Evolutionary conservation across 2,113 vertebrate species (phyloP).

Genomic region (Tiliqua scincoides): DNA sequence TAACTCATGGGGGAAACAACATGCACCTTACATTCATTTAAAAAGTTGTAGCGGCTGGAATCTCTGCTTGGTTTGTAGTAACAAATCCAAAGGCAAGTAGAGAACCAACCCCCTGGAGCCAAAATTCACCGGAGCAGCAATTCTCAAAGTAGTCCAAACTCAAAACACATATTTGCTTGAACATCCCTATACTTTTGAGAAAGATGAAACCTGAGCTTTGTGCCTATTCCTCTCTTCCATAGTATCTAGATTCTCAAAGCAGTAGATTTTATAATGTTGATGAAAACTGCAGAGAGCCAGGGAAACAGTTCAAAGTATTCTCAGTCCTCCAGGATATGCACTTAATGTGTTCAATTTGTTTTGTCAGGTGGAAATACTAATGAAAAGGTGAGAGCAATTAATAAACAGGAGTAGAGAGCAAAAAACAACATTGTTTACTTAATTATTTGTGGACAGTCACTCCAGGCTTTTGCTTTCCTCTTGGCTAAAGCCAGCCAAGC

Average conservation of each 20-base stretch:
- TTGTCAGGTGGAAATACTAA: conserved; percentile 70
- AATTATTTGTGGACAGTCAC: conserved; percentile 98
- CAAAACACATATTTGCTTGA: conserved; percentile 31
- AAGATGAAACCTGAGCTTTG: conserved; percentile 36
- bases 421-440: conserved; percentile 81
- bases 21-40: conserved; percentile 61
- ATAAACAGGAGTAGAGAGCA: conserved; percentile 24
- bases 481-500: conserved; percentile 98
- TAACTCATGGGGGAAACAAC: conserved; percentile 29
- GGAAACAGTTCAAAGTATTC: conserved; percentile 52
- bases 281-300: conserved; percentile 50
- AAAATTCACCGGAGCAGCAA: conserved; percentile 14
- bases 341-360: conserved; percentile 54
- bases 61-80: not conserved
- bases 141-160: not conserved
- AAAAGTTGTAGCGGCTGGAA: conserved; percentile 22
- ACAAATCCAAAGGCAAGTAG: not conserved
- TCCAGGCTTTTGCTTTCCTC: conserved; percentile 99
- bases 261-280: conserved; percentile 39
- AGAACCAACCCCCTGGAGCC: conserved; percentile 15
- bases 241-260: conserved; percentile 47
- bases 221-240: not conserved
- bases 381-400: conserved; percentile 67
- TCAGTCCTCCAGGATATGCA: conserved; percentile 69
- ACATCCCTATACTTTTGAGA: conserved; percentile 17